Base-by-base conservation (phyloP, 2,888 invertebrate genomes). In the Oscheius sp. region DNA sequence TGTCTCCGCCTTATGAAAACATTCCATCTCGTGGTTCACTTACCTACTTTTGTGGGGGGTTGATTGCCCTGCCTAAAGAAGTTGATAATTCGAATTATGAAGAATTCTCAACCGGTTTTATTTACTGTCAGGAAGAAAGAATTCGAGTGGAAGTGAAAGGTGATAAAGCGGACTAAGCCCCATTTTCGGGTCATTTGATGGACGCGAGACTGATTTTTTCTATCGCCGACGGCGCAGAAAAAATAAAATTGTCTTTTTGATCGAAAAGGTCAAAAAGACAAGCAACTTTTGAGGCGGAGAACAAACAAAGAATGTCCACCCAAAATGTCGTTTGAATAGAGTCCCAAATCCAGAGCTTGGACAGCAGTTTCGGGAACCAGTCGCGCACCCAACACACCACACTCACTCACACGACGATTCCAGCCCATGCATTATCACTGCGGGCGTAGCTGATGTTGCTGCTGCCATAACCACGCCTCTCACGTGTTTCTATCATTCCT, bases 351-450 rank as follows among this genome's bases (percentile, higher is more conserved):
- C 58, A 58, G 61, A 55, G 25, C 21, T 13, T 18, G 21, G 55
- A 55, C 23, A 25, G 45, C 21, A 43, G 45, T 18, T 61, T 43
- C 41, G 61, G 61, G 61, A 61, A 61, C 61, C 43, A 43, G 61
- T 61, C 61, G 61, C 61, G 61, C 61, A 61, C 61, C 43, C 21
- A 29, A 61, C 61, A 61, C 61, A 61, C 61, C 35, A 35, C 35
- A 35, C 35, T 55, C 55, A 58, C 58, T 16, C 58, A 58, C 35
- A 35, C 35, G 41, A 61, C 61, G n/a, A 61, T 61, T 61, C 61
- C 55, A 55, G 55, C 55, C 55, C 55, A 41, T 61, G 61, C 66
- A 66, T 66, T 66, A 66, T 66, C 66, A 66, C 66, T 66, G 49
- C 66, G 49, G 49, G 52, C 63, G 46, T 27, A 18, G 58, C 35